Evolutionary conservation across 2,797 vertebrate species (phyloP), one percentile per base, ranked within the genome.

Genomic region (Anas acuta): DNA sequence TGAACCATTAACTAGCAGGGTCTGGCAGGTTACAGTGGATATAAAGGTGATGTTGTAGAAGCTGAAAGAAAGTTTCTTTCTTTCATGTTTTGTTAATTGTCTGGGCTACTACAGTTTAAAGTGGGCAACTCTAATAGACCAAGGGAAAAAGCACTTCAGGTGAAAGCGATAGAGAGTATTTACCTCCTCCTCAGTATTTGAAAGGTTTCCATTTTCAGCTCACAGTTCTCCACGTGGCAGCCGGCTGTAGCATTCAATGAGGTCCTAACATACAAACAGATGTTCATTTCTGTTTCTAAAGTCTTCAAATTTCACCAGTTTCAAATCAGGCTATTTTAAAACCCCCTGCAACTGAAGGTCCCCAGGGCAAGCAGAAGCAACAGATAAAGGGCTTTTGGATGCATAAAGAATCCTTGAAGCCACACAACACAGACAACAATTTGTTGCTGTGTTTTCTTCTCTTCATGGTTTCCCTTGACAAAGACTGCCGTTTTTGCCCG

Each of bases 391-490:
- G 90, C 39, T 84, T 90, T 47, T 79, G 37, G 43, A 35, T 86
- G 39, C 49, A 22, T 5, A 21, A 87, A 21, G 45, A 92, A 92
- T 78, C 58, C 51, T 57, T 58, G 21, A 90, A 86, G 84, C 41
- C 73, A 73, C 51, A 78, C 32, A 69, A 73, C 9, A 61, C 0
- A 71, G n/a, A 79, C 7, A 75, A 67, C 53, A 37, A 84, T 88
- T 91, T 78, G 51, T 81, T 94, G 74, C 39, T 84, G 28, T 14
- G 54, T 77, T 90, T 85, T 83, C 47, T 87, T 87, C 65, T 80
- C 65, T 88, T 81, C 60, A 39, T 51, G 54, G 37, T 33, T 90
- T 74, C 69, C 22, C 65, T 41, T 73, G 70, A 84, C 53, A 86
- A 92, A 84, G 81, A 67, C 7, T 66, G 54, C 26, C 80, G 21